These are phyloP conservation scores for Megathymus violae DNA, from an alignment of 1,140 invertebrate species.

Conservation along the genomic window DNA sequence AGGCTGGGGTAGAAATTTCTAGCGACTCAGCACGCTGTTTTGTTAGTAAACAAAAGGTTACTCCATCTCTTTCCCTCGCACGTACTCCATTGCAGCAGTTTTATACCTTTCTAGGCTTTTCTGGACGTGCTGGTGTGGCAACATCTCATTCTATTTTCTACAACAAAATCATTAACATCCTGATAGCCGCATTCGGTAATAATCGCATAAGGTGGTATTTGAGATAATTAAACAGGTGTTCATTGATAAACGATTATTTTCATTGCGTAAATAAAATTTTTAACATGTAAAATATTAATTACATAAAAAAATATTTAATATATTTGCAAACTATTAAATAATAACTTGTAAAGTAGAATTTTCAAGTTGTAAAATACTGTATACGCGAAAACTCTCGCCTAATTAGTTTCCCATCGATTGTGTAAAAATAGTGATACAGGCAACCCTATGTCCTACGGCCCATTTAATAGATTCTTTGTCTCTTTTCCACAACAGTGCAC, in stretches of 20 bases:
- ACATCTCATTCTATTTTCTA: not conserved
- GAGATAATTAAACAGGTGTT: too few species aligned
- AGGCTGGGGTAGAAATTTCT: slow-evolving; percentile 13
- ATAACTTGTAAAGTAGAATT: too few species aligned
- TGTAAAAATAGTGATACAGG: slow-evolving; percentile 20
- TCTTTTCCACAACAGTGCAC: slow-evolving; percentile 19
- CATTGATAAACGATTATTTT: too few species aligned
- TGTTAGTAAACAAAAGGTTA: slow-evolving; percentile 10
- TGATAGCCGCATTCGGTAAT: too few species aligned
- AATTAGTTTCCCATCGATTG: not conserved
- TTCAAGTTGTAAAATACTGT: too few species aligned
- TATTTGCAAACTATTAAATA: too few species aligned
- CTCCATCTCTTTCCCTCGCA: not conserved
- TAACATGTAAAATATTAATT: too few species aligned
- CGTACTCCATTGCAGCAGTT: not conserved
- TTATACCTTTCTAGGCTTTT: not conserved
- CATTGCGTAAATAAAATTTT: too few species aligned
- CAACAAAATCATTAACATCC: not conserved
- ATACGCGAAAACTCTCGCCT: too few species aligned
- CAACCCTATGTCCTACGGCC: slow-evolving; percentile 31
- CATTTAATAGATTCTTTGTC: slow-evolving; percentile 16
- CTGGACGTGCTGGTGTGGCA: not conserved
- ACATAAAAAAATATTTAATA: too few species aligned
- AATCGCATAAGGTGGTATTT: too few species aligned
- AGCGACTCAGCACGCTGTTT: not conserved